Percentiles rank a stretch among this genome's conserved stretches.
phyloP scores from a whole-genome alignment of 2,888 invertebrate genomes.

The Aplocera efformata region DNA sequence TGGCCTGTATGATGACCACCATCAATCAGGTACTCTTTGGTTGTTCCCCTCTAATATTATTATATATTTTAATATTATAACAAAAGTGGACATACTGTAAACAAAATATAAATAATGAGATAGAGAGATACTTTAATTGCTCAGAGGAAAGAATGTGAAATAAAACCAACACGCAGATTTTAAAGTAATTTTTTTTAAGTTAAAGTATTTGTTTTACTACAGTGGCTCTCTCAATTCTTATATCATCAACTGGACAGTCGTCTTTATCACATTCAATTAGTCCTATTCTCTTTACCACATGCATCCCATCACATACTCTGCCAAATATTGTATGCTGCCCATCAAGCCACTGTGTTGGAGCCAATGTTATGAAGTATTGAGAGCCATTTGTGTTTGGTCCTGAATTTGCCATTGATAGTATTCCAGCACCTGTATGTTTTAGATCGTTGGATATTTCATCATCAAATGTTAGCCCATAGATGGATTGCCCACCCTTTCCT shows the following conservation, averaged over 20 bases:
- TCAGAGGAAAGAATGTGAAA: no score
- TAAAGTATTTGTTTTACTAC: constrained; percentile 33
- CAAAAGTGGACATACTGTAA: no score
- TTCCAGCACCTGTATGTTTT: constrained; percentile 96
- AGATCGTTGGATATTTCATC: constrained; percentile 97
- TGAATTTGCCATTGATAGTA: constrained; percentile 98
- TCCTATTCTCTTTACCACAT: constrained; percentile 94
- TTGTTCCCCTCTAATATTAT: no score
- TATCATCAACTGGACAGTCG: constrained; percentile 94
- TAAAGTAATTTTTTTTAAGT: neutral
- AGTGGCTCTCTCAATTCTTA: constrained; percentile 84
- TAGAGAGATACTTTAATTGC: no score
- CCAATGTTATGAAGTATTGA: constrained; percentile 98
- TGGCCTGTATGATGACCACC: no score
- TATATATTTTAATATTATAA: no score
- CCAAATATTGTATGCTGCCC: constrained; percentile 99
- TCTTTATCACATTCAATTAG: constrained; percentile 95
- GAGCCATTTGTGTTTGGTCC: constrained; percentile 98
- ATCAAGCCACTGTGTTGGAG: constrained; percentile 98
- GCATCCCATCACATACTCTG: constrained; percentile 92
- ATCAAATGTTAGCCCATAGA: constrained; percentile 96
- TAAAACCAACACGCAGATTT: neutral
- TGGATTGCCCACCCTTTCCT: constrained; percentile 97
- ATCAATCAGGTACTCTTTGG: no score
- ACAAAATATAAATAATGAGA: no score